Conservation (phyloP, 92 coral and sea anemone species). For the Porites divaricata region DNA sequence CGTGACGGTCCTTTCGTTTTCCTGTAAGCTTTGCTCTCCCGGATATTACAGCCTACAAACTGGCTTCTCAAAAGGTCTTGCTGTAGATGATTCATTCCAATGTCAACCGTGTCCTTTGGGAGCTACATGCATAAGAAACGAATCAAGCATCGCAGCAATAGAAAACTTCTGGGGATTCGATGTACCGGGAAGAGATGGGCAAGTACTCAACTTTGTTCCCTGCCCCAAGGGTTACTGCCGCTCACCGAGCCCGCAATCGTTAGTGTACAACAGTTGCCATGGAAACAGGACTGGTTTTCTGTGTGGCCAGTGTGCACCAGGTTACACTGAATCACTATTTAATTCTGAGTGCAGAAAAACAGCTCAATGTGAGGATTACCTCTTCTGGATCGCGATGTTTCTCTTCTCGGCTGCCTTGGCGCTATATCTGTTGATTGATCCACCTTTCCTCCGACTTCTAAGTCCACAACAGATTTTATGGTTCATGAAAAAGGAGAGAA, state of each 20-base stretch:
- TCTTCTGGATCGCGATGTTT: constrained; percentile 46
- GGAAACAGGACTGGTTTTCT: constrained; percentile 66
- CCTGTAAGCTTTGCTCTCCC: constrained; percentile 60
- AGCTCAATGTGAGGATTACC: constrained; percentile 26
- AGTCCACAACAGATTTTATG: constrained; percentile 33
- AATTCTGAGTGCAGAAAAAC: constrained; percentile 34
- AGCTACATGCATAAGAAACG: constrained; percentile 28
- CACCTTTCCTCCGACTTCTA: constrained; percentile 36
- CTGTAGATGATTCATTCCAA: constrained; percentile 22
- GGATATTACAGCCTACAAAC: constrained; percentile 66
- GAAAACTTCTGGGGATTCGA: constrained; percentile 51
- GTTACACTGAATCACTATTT: constrained; percentile 57
- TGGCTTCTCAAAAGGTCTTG: constrained; percentile 47
- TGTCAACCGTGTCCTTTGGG: constrained; percentile 67
- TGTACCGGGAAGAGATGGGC: background rate
- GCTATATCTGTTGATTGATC: constrained; percentile 41
- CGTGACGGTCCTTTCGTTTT: constrained; percentile 43
- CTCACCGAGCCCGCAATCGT: constrained; percentile 20
- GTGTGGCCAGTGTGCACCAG: constrained; percentile 51
- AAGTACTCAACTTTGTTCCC: constrained; percentile 28
- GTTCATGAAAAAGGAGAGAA: constrained; percentile 28
- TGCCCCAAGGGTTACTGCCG: constrained; percentile 57
- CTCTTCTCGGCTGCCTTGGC: constrained; percentile 30
- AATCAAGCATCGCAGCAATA: constrained; percentile 54
- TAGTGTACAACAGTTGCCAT: constrained; percentile 45